phyloP scores from a whole-genome alignment of 1,140 invertebrate genomes.

The Dendroctonus valens region DNA sequence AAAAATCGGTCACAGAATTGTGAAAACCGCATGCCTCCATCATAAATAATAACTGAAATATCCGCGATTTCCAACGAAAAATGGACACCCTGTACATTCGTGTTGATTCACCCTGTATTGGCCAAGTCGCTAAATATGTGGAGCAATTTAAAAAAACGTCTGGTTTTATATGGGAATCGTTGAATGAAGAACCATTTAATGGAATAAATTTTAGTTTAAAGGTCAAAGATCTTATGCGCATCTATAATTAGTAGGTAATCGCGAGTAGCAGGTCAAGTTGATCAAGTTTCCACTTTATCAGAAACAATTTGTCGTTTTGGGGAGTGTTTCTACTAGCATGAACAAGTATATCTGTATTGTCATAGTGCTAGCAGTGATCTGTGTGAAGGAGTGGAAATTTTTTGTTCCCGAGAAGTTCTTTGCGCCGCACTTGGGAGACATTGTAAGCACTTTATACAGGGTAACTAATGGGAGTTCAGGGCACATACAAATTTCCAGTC shows the following conservation, averaged over 20 bases:
- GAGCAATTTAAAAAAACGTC: too few species aligned
- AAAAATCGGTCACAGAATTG: background rate
- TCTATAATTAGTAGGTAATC: background rate
- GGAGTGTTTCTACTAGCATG: too few species aligned
- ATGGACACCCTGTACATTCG: too few species aligned
- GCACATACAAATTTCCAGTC: slow-evolving; percentile 32
- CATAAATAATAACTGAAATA: background rate
- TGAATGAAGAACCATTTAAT: background rate
- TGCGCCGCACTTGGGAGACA: slow-evolving; percentile 4
- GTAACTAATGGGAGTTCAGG: background rate
- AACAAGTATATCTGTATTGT: background rate
- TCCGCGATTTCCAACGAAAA: background rate
- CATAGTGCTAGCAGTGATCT: background rate
- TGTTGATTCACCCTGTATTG: too few species aligned
- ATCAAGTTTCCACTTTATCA: background rate
- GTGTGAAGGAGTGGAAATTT: slow-evolving; percentile 8
- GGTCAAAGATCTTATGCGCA: background rate
- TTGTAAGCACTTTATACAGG: slow-evolving; percentile 5
- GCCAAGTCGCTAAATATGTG: too few species aligned
- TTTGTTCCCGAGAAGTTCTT: slow-evolving; percentile 3
- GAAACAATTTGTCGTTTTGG: background rate
- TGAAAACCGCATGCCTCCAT: background rate
- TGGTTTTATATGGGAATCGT: too few species aligned
- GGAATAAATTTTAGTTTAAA: background rate
- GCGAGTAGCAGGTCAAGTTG: background rate